Evolutionary conservation across 2,888 invertebrate species (phyloP), one percentile per base, ranked within the genome.

Genomic region (Epiblema foenella): DNA sequence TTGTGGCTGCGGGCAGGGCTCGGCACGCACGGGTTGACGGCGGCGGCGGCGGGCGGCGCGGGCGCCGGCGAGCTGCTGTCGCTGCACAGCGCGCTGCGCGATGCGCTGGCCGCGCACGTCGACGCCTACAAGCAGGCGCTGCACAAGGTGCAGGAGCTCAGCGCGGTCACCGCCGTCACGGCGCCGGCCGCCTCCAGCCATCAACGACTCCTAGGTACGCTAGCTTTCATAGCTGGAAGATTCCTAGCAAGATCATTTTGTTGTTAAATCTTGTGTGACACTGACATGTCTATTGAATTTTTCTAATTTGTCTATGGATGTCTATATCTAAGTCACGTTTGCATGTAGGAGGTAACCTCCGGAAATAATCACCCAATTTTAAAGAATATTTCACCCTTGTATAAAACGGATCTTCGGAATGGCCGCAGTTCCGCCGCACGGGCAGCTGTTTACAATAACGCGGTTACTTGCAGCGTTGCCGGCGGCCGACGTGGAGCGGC

Each of bases 131-230:
- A 98, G 87, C 95, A 95, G 78, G 98, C 98, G 15, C 91, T 98
- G 73, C 97, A 97, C 83, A 97, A 97, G 86, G 62, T 51, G 8
- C 51, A 51, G 15, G 62, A 63, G 51, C 33, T 63, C 17, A 63
- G 62, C 51, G 85, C 93, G 78, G 91, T 94, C 59, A 94, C 94
- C 24, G 86, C 94, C 49, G 95, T 94, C 80, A 95, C 95, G 77
- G 96, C 96, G 74, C 97, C 97, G 24, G 97, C 97, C 0, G 96
- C 96, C 49, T 97, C 98, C 0, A 98, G 98, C 54, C 98, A 98
- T 92, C 98, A 98, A 88, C 94, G 98, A 29, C 95, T 98, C 59
- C 92, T 98, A 75, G 33, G 33, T 33, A 33, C 8, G 33, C 33
- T 33, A 33, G 29, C 2, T 29, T 4, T 5, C 29, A 2, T 4